Percentiles rank a stretch among this genome's conserved stretches.
Conservation (phyloP, 2,888 invertebrate species). For the Strigamia maritima region DNA sequence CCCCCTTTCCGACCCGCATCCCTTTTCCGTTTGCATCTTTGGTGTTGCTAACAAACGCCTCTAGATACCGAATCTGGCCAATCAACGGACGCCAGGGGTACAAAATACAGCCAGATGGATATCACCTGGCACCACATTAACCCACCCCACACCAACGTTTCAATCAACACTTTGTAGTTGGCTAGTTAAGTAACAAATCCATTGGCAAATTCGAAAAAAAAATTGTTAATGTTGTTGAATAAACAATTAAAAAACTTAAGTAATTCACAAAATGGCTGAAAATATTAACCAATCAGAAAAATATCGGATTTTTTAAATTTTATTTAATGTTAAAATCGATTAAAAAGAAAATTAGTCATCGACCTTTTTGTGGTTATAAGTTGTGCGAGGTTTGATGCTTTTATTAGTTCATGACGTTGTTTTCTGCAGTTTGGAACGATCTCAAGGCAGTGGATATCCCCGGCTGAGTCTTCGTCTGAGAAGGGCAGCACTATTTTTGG, state of each 20-base stretch:
- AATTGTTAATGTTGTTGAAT: not conserved
- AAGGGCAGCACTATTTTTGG: not conserved
- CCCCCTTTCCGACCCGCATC: not conserved
- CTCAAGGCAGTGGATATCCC: not conserved
- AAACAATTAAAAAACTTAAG: too few relatives aligned
- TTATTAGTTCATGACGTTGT: not conserved
- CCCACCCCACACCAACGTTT: not conserved
- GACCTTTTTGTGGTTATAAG: not conserved
- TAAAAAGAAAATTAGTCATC: not conserved
- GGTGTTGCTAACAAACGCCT: not conserved
- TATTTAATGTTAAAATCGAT: not conserved
- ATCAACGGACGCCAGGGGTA: not conserved
- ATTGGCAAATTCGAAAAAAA: not conserved
- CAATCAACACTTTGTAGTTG: not conserved
- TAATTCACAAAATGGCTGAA: too few relatives aligned
- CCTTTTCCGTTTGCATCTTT: not conserved
- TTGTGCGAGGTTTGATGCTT: not conserved
- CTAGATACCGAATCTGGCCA: not conserved
- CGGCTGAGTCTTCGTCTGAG: not conserved
- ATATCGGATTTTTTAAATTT: too few relatives aligned
- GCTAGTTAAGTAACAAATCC: not conserved
- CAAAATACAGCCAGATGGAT: not conserved
- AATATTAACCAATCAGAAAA: too few relatives aligned
- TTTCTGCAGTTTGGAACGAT: not conserved
- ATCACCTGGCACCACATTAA: not conserved